phyloP scores from a whole-genome alignment of 2,113 vertebrate species.

The Pituophis catenifer region DNA sequence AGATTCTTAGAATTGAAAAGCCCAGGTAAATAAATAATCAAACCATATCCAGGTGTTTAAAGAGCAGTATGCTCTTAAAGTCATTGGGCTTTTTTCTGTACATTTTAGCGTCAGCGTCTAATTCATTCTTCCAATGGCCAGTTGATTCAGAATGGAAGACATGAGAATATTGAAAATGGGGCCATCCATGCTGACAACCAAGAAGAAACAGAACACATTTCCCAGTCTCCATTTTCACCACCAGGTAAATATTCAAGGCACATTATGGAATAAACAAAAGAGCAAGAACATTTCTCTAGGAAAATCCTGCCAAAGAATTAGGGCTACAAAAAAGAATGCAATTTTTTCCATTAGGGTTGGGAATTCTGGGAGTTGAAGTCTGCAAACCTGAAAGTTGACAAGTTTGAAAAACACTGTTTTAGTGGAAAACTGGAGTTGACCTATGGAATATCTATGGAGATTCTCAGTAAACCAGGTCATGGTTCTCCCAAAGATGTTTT shows the following conservation, averaged over 20 bases:
- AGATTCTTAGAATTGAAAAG: not conserved
- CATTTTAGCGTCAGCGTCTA: constrained; percentile 86
- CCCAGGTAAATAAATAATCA: not conserved
- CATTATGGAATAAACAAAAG: not conserved
- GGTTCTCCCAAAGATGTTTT: no score
- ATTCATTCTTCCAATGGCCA: constrained; percentile 86
- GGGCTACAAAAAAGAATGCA: not conserved
- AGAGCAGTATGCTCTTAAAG: not conserved
- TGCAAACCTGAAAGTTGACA: not conserved
- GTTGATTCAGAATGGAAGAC: constrained; percentile 81
- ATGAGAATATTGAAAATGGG: constrained; percentile 88
- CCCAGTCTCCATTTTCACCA: constrained; percentile 83
- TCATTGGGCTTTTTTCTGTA: constrained; percentile 15
- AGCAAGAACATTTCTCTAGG: not conserved
- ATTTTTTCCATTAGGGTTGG: not conserved
- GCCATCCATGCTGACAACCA: constrained; percentile 85
- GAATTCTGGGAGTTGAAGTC: not conserved
- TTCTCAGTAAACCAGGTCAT: no score
- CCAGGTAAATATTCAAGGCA: constrained; percentile 71
- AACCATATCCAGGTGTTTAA: not conserved
- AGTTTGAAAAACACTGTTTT: not conserved
- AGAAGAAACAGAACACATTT: constrained; percentile 74
- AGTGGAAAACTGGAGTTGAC: not conserved
- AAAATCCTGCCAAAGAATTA: not conserved
- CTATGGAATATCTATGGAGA: not conserved